A percentile compares a stretch with the other conserved stretches of the same genome.
These are phyloP conservation scores for Aplodontia rufa DNA, from an alignment of 2,113 vertebrate species.

Conservation along the genomic window DNA sequence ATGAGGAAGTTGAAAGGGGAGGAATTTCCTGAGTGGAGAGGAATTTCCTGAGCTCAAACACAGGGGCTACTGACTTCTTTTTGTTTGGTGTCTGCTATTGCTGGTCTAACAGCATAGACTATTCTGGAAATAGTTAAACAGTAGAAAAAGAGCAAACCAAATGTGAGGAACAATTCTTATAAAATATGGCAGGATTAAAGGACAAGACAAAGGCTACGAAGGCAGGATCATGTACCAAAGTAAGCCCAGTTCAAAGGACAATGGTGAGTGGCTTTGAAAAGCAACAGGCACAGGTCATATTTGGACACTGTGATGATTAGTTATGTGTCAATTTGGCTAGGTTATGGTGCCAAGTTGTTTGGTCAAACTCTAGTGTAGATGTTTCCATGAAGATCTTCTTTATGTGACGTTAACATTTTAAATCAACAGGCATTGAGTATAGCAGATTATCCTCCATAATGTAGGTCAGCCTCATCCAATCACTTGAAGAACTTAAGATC, in stretches of 20 bases:
- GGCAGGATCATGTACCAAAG: background rate
- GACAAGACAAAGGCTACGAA: background rate
- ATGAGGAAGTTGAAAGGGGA: conserved; percentile 47
- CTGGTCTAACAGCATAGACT: conserved; percentile 1
- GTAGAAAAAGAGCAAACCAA: background rate
- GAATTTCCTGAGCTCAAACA: conserved; percentile 59
- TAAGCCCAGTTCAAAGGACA: background rate
- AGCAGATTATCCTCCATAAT: background rate
- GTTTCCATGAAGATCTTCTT: background rate
- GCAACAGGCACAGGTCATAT: background rate
- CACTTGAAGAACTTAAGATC: background rate
- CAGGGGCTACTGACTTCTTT: background rate
- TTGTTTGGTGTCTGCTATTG: conserved; percentile 35
- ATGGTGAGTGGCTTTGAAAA: background rate
- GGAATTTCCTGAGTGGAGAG: conserved; percentile 58
- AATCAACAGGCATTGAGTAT: background rate
- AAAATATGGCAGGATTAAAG: background rate
- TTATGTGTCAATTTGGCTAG: background rate
- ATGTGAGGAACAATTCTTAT: background rate
- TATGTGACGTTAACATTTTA: conserved; percentile 4
- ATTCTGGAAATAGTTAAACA: conserved; percentile 22
- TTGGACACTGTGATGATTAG: background rate
- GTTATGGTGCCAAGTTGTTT: background rate
- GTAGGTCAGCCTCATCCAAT: background rate
- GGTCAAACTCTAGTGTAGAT: background rate